Evolutionary conservation across 1,140 invertebrate species (phyloP).

Genomic region (Camponotus floridanus): DNA sequence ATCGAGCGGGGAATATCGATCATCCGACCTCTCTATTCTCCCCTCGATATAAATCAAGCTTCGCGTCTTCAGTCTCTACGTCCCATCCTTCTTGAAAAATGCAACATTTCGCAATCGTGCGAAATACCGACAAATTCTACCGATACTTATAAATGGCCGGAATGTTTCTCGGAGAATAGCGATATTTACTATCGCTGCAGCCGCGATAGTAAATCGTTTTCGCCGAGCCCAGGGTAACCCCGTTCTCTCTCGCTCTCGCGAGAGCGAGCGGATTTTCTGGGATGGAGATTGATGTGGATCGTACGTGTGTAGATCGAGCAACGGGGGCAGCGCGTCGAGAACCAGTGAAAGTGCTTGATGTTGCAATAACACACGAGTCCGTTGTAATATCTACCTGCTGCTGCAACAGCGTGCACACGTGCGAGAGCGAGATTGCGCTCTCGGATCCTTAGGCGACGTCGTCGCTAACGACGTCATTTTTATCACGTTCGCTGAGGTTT

Average conservation of each 20-base stretch:
- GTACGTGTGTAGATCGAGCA: not conserved
- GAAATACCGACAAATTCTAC: slow-evolving; percentile 11
- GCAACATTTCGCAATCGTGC: slow-evolving; percentile 4
- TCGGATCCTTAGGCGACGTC: not conserved
- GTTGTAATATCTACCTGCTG: slow-evolving; percentile 33
- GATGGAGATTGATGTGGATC: slow-evolving; percentile 24
- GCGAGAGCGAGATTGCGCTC: slow-evolving; percentile 11
- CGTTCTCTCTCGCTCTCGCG: slow-evolving; percentile 41
- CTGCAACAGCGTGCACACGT: slow-evolving; percentile 10
- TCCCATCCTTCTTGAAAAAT: not conserved
- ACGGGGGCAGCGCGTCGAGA: slow-evolving; percentile 2
- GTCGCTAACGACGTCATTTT: slow-evolving; percentile 49
- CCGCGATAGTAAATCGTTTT: not conserved
- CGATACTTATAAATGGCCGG: slow-evolving; percentile 12
- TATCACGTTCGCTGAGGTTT: slow-evolving; percentile 32
- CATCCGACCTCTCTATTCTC: not conserved
- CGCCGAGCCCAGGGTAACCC: not conserved
- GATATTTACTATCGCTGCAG: slow-evolving; percentile 2
- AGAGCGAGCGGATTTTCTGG: slow-evolving; percentile 49
- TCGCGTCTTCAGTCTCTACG: not conserved
- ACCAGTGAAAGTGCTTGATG: slow-evolving; percentile 49
- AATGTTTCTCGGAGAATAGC: slow-evolving; percentile 24
- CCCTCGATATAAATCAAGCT: not conserved
- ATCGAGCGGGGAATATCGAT: slow-evolving; percentile 28
- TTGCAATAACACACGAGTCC: slow-evolving; percentile 30